phyloP scores from a whole-genome alignment of 2,888 invertebrate species.

The Leptinotarsa rubiginosa region DNA sequence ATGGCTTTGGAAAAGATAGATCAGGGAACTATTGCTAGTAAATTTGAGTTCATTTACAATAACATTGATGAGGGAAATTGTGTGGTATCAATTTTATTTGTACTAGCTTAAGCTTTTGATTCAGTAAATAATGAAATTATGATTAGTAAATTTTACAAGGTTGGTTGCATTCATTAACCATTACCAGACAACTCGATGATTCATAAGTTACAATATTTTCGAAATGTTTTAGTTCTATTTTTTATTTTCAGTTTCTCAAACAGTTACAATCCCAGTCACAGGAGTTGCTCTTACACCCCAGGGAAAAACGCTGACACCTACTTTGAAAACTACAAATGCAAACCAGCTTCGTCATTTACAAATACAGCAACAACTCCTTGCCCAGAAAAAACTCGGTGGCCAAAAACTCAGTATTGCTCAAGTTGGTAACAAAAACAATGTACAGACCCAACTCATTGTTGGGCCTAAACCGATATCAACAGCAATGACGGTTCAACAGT shows the following conservation, averaged over 20 bases:
- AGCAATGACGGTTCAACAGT: constrained; percentile 79
- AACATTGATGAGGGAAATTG: too few species aligned
- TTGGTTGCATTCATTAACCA: too few species aligned
- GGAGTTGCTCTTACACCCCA: constrained; percentile 66
- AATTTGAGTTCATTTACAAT: too few species aligned
- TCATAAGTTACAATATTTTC: not conserved
- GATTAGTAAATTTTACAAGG: too few species aligned
- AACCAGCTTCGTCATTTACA: constrained; percentile 77
- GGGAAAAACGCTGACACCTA: constrained; percentile 64
- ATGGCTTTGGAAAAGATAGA: too few species aligned
- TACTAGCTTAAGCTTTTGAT: too few species aligned
- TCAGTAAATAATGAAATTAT: too few species aligned
- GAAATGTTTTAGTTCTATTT: constrained; percentile 9
- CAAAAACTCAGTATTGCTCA: constrained; percentile 75
- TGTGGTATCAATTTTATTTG: too few species aligned
- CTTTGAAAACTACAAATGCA: constrained; percentile 69
- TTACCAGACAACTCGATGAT: too few species aligned
- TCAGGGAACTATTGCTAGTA: too few species aligned
- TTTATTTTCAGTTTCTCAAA: constrained; percentile 60
- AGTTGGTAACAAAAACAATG: constrained; percentile 66
- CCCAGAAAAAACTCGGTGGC: constrained; percentile 69
- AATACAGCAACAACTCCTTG: constrained; percentile 71
- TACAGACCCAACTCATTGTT: constrained; percentile 78
- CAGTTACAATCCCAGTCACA: constrained; percentile 70
- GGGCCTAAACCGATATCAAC: constrained; percentile 71